Conservation (phyloP, 2,797 vertebrate species). For the Protosalanx chinensis region DNA sequence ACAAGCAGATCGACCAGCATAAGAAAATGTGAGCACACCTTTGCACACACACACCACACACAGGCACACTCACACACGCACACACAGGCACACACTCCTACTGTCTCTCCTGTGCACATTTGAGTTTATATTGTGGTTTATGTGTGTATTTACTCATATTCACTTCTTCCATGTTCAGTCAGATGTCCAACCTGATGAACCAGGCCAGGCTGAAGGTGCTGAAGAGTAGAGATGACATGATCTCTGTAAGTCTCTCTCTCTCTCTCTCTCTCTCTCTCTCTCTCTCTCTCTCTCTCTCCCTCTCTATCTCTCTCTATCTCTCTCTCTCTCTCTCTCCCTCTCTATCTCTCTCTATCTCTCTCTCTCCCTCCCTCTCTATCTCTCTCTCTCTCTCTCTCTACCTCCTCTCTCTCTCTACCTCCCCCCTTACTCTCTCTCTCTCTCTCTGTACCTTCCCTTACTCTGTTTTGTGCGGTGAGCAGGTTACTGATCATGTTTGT, state of each 20-base stretch:
- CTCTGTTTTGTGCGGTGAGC: slow-evolving; percentile 57
- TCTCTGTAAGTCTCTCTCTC: slow-evolving; percentile 73
- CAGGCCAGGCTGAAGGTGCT: slow-evolving; percentile 93
- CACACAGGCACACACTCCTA: background rate
- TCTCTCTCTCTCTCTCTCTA: too few relatives aligned
- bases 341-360: background rate
- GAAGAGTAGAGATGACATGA: slow-evolving; percentile 91
- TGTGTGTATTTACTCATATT: too few relatives aligned
- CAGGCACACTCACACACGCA: background rate
- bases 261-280: background rate
- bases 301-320: background rate
- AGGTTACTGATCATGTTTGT: slow-evolving; percentile 38
- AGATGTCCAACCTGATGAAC: slow-evolving; percentile 97
- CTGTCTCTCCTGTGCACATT: background rate
- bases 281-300: background rate
- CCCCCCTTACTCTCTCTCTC: background rate
- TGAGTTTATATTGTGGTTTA: background rate
- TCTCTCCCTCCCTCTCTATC: background rate
- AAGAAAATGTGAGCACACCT: slow-evolving; percentile 90
- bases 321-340: background rate
- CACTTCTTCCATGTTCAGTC: slow-evolving; percentile 64
- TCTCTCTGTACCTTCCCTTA: background rate
- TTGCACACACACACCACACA: background rate
- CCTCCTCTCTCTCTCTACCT: background rate
- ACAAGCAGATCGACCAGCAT: slow-evolving; percentile 97